phyloP scores from a whole-genome alignment of 2,113 vertebrate genomes.

The Corythornis madagascariensis region DNA sequence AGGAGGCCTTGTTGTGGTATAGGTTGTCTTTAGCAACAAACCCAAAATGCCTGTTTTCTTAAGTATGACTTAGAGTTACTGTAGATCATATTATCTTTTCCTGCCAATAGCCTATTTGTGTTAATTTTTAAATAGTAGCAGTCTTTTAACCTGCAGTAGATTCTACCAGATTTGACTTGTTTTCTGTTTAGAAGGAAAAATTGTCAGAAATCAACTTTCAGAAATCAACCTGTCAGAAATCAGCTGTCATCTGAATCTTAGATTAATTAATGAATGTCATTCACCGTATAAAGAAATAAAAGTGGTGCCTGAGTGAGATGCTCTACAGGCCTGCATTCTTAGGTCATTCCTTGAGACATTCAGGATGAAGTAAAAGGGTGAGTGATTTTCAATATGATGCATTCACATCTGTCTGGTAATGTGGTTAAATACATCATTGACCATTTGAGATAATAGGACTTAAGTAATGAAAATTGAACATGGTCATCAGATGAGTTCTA shows the following conservation, averaged over 20 bases:
- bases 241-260: neutral
- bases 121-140: neutral
- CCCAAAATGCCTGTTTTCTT: neutral
- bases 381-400: neutral
- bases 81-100: neutral
- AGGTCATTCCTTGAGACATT: neutral
- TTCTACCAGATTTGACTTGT: neutral
- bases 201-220: neutral
- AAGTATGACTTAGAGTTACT: neutral
- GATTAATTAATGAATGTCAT: neutral
- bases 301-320: neutral
- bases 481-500: neutral
- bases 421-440: neutral
- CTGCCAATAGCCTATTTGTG: neutral
- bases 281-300: neutral
- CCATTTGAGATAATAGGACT: neutral
- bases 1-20: neutral
- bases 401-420: neutral
- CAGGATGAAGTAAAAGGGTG: neutral
- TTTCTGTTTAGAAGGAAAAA: neutral
- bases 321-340: neutral
- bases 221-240: neutral
- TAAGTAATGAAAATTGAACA: neutral
- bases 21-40: neutral
- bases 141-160: neutral